Percentiles rank a stretch among this genome's conserved stretches.
phyloP scores from a whole-genome alignment of 2,797 vertebrate species.

The Enteromius unitaeniatus region DNA sequence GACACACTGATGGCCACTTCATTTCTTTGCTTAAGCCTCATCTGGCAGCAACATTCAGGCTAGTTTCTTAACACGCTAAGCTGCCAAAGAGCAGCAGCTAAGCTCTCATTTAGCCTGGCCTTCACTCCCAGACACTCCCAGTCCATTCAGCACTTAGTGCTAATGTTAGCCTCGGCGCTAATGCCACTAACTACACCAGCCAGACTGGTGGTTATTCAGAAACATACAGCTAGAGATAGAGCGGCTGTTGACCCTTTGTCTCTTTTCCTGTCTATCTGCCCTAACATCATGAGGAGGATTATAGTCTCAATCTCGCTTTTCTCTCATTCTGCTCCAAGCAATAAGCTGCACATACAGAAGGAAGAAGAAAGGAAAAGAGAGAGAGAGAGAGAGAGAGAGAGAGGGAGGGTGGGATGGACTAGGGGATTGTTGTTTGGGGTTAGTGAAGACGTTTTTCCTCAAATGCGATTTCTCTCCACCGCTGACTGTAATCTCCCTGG shows the following conservation, averaged over 20 bases:
- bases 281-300: constrained; percentile 41
- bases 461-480: constrained; percentile 74
- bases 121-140: constrained; percentile 49
- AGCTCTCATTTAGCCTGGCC: constrained; percentile 49
- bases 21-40: constrained; percentile 41
- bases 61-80: constrained; percentile 42
- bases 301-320: constrained; percentile 39
- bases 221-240: constrained; percentile 64
- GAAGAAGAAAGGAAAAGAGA: background rate
- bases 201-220: constrained; percentile 60
- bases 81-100: constrained; percentile 46
- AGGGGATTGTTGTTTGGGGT: constrained; percentile 63
- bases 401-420: constrained; percentile 11
- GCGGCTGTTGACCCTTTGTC: constrained; percentile 72
- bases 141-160: constrained; percentile 45
- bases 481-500: constrained; percentile 77
- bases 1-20: constrained; percentile 35
- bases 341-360: constrained; percentile 40
- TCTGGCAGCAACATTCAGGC: constrained; percentile 29
- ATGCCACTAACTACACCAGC: constrained; percentile 43
- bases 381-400: background rate
- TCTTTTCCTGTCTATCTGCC: constrained; percentile 17
- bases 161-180: constrained; percentile 27
- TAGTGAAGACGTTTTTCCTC: constrained; percentile 77
- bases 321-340: constrained; percentile 6